Percentiles rank a stretch among this genome's conserved stretches.
phyloP scores from a whole-genome alignment of 2,113 vertebrate genomes.

The Taxidea taxus region DNA sequence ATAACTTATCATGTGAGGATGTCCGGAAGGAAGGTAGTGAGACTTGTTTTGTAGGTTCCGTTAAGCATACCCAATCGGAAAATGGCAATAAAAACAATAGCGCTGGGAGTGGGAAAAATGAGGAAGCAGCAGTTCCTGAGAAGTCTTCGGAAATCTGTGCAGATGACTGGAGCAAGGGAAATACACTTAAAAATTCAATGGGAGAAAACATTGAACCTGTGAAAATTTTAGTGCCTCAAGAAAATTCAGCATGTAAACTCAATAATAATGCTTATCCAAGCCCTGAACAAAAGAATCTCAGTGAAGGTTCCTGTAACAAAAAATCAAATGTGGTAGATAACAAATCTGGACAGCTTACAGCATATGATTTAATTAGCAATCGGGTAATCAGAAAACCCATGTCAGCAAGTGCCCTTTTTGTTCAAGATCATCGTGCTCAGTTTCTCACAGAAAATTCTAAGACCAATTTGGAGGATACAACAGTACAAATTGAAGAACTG shows the following conservation, averaged over 20 bases:
- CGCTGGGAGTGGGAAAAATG: background rate
- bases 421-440: slow-evolving; percentile 86
- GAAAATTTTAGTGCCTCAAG: slow-evolving; percentile 82
- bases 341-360: slow-evolving; percentile 87
- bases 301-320: slow-evolving; percentile 74
- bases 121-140: slow-evolving; percentile 25
- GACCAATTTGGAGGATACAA: slow-evolving; percentile 86
- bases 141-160: slow-evolving; percentile 80
- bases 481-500: slow-evolving; percentile 83
- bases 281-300: slow-evolving; percentile 49
- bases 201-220: slow-evolving; percentile 89
- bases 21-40: slow-evolving; percentile 76
- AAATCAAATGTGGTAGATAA: slow-evolving; percentile 85
- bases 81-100: background rate
- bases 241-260: slow-evolving; percentile 15
- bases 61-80: background rate
- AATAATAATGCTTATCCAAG: slow-evolving; percentile 13
- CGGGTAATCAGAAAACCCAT: slow-evolving; percentile 87
- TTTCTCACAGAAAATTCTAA: slow-evolving; percentile 87
- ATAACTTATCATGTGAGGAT: slow-evolving; percentile 82
- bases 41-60: slow-evolving; percentile 62
- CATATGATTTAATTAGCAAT: slow-evolving; percentile 93
- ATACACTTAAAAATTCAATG: slow-evolving; percentile 79
- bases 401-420: slow-evolving; percentile 89
- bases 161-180: slow-evolving; percentile 91